phyloP scores from a whole-genome alignment of 2,888 invertebrate species.

The Nomada flava region DNA sequence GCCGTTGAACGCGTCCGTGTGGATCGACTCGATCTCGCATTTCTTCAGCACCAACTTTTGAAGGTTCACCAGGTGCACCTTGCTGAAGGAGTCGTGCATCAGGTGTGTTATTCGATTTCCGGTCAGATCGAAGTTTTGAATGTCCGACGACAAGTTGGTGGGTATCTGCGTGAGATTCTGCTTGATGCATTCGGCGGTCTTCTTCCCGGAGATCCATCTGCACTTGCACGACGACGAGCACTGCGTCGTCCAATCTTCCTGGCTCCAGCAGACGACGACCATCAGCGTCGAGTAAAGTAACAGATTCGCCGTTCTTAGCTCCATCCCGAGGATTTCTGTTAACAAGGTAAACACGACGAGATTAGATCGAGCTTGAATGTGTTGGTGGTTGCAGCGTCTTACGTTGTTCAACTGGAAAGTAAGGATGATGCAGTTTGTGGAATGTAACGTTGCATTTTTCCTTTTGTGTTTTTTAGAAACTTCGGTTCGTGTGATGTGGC shows the following conservation, averaged over 20 bases:
- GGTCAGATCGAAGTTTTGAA: constrained; percentile 88
- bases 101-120: constrained; percentile 89
- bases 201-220: constrained; percentile 94
- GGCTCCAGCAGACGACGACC: constrained; percentile 82
- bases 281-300: constrained; percentile 76
- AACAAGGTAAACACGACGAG: constrained; percentile 59
- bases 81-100: constrained; percentile 88
- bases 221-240: constrained; percentile 91
- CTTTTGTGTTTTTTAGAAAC: too few species aligned
- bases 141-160: constrained; percentile 88
- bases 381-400: not conserved
- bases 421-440: not conserved
- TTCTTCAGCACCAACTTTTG: constrained; percentile 92
- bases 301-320: constrained; percentile 66
- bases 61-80: constrained; percentile 90
- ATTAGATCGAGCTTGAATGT: constrained; percentile 35
- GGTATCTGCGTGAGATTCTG: constrained; percentile 90
- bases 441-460: not conserved
- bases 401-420: not conserved
- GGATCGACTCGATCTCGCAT: constrained; percentile 90
- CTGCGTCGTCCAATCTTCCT: constrained; percentile 85
- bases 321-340: constrained; percentile 74
- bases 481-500: too few species aligned
- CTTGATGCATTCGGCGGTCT: constrained; percentile 91
- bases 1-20: constrained; percentile 90